These are phyloP conservation scores for Avahi laniger DNA, from an alignment of 2,797 vertebrate species.

Conservation along the genomic window DNA sequence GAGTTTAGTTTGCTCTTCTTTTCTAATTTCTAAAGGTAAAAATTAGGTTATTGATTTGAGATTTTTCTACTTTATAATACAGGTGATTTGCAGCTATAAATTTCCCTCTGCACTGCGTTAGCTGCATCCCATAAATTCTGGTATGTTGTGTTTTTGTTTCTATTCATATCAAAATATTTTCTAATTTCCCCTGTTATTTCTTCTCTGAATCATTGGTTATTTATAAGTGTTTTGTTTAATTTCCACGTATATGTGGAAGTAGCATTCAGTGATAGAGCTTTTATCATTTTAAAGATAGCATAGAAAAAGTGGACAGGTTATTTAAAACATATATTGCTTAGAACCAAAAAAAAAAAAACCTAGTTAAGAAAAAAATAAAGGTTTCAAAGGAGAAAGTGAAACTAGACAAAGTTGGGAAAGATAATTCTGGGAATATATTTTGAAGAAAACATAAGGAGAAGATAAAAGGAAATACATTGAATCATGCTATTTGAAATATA, in stretches of 20 bases:
- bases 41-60: not conserved
- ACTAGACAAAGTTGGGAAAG: not conserved
- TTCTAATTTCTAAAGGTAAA: not conserved
- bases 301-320: not conserved
- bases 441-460: not conserved
- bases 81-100: not conserved
- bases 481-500: not conserved
- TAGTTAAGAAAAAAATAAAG: not conserved
- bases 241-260: not conserved
- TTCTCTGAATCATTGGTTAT: not conserved
- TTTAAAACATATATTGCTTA: not conserved
- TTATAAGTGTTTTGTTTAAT: not conserved
- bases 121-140: not conserved
- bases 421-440: not conserved
- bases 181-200: not conserved
- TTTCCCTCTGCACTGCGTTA: not conserved
- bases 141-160: not conserved
- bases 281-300: not conserved
- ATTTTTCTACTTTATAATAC: not conserved
- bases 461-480: not conserved
- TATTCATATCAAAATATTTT: not conserved
- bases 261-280: not conserved
- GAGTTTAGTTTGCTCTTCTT: not conserved
- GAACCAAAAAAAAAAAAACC: not conserved
- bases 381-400: not conserved